Conservation (phyloP, 2,888 invertebrate genomes). For the Mythimna albipuncta region DNA sequence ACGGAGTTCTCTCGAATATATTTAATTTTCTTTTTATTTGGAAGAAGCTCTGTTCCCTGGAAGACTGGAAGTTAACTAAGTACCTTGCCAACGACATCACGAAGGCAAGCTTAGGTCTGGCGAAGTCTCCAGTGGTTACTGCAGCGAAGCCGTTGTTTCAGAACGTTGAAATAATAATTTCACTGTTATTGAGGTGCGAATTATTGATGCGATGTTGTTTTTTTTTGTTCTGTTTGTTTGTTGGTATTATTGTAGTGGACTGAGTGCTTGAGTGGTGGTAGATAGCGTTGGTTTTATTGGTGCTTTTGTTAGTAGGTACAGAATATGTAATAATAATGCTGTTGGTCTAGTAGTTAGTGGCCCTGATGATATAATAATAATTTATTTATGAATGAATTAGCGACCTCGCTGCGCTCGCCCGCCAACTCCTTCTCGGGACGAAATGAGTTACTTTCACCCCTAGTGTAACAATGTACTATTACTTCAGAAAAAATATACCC, state of each 20-base stretch:
- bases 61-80: constrained; percentile 73
- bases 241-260: neutral
- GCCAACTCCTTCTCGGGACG: no score
- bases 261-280: neutral
- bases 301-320: neutral
- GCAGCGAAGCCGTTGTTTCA: constrained; percentile 65
- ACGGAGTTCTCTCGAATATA: constrained; percentile 55
- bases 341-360: no score
- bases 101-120: constrained; percentile 64
- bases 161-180: constrained; percentile 59
- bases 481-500: no score
- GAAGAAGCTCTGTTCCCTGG: constrained; percentile 68
- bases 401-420: no score
- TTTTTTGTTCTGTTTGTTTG: neutral
- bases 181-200: constrained; percentile 56
- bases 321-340: neutral
- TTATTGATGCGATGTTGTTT: constrained; percentile 43
- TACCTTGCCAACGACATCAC: constrained; percentile 68
- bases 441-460: no score
- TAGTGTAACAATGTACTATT: no score
- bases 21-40: constrained; percentile 75
- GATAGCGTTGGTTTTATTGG: neutral
- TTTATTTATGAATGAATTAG: no score
- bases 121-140: constrained; percentile 58
- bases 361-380: no score